These are phyloP conservation scores for Ophioderma brevispina DNA, from an alignment of 35 echinoderm and acorn worm species.

Conservation along the genomic window DNA sequence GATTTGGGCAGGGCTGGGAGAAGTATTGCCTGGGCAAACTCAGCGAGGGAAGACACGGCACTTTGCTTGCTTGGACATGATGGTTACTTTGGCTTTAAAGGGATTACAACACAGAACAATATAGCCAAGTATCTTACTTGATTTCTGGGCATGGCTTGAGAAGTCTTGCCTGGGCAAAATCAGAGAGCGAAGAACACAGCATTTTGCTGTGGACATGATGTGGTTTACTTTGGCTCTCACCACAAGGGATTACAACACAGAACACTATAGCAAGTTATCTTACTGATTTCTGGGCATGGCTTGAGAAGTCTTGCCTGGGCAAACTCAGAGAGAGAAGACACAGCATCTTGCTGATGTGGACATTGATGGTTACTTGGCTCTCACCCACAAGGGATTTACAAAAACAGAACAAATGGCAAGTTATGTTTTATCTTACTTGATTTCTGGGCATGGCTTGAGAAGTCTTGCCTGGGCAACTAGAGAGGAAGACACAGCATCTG, in stretches of 20 bases:
- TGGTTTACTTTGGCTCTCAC: slow-evolving; percentile 56
- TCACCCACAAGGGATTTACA: too few relatives aligned
- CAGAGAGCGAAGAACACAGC: slow-evolving; percentile 47
- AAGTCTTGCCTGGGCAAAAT: slow-evolving; percentile 67
- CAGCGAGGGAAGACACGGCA: slow-evolving; percentile 62
- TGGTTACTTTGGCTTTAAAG: too few relatives aligned
- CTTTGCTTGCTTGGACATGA: too few relatives aligned
- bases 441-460: slow-evolving; percentile 20
- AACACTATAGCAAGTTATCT: too few relatives aligned
- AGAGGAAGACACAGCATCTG: slow-evolving; percentile 54
- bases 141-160: slow-evolving; percentile 22
- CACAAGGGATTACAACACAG: too few relatives aligned
- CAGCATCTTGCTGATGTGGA: slow-evolving; percentile 33
- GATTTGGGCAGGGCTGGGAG: slow-evolving; percentile 21
- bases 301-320: slow-evolving; percentile 36
- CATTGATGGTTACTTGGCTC: slow-evolving; percentile 59
- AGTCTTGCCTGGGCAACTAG: slow-evolving; percentile 59
- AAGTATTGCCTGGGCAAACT: slow-evolving; percentile 63
- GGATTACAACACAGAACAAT: too few relatives aligned
- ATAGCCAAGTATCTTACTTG: slow-evolving; percentile 37
- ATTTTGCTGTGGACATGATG: slow-evolving; percentile 45
- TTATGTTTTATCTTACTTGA: slow-evolving; percentile 42
- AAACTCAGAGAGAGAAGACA: slow-evolving; percentile 80
- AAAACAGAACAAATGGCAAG: too few relatives aligned
- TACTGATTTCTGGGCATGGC: slow-evolving; percentile 41